Base-by-base conservation (phyloP, 92 coral and sea anemone genomes). In the Epizoanthus ramosus region DNA sequence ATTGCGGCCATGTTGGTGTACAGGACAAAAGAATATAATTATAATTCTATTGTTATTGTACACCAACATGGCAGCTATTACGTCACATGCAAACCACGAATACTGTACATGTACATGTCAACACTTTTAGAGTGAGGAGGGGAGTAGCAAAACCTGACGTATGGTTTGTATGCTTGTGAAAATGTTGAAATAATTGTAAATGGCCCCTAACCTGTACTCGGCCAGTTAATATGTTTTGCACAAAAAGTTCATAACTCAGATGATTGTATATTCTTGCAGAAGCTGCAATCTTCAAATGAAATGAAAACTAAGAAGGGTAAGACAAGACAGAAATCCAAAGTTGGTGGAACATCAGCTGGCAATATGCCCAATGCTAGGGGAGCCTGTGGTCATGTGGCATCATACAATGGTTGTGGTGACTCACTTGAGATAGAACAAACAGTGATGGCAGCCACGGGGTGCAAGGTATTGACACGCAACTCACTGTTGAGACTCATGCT, bases 401-500 rank as follows among this genome's bases (percentile, higher is more conserved):
- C 17, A 0, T 50, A 52, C 31, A 60, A 57, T 67, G 10, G 64
- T 58, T 60, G 58, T 33, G 17, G 43, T 68, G 50, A 28, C 19
- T 58, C 23, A 28, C 41, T 50, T 33, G 43, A 67, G 37, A 86
- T 84, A 73, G 93, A 92, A n/a, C 83, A 92, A 41, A 45, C 87
- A 31, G 93, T 90, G 21, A 80, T 88, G 91, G 80, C 90, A 63
- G 89, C 93, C 19, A 92, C 96, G 13, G 91, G 90, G 24, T 93
- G 96, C 84, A 70, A 90, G 92, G 94, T 90, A 65, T 4, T 65
- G 7, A 66, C 43, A 16, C 3, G 16, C 28, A 31, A 53, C 22
- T n/a, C 14, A 39, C 73, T 24, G 74, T 53, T 28, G 31, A 28
- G 22, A 21, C 67, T 61, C 35, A 21, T n/a, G n/a, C 10, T 63